Evolutionary conservation across 2,113 vertebrate genomes (phyloP).

Genomic region (Sander lucioperca): DNA sequence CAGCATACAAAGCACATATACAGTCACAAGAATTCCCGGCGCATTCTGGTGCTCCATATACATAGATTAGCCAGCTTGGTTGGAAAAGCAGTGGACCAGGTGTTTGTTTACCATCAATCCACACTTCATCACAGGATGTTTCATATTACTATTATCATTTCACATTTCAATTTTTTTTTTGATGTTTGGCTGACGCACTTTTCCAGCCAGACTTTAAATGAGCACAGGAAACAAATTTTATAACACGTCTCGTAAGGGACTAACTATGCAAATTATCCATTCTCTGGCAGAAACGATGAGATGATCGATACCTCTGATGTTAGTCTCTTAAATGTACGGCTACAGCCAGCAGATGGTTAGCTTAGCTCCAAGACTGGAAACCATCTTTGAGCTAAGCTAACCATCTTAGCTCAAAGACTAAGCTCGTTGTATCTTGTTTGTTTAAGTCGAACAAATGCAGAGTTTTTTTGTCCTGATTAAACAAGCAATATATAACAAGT

Average conservation of each 20-base stretch:
- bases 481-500: background rate
- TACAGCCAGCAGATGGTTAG: background rate
- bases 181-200: background rate
- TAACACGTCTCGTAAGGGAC: background rate
- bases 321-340: background rate
- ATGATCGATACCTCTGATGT: background rate
- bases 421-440: too few relatives aligned
- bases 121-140: background rate
- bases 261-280: background rate
- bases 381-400: background rate
- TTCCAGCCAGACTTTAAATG: background rate
- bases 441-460: background rate
- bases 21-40: background rate
- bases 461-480: background rate
- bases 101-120: conserved; percentile 17
- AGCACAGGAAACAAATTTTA: conserved; percentile 17
- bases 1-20: conserved; percentile 47
- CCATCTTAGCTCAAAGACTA: background rate
- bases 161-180: background rate
- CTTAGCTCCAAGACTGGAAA: background rate
- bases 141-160: conserved; percentile 2
- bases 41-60: conserved; percentile 1
- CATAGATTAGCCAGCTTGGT: background rate
- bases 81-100: background rate
- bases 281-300: background rate